Percentiles rank a stretch among this genome's conserved stretches.
Evolutionary conservation across 2,113 vertebrate genomes (phyloP).

Genomic region (Chlamydotis undulata): DNA sequence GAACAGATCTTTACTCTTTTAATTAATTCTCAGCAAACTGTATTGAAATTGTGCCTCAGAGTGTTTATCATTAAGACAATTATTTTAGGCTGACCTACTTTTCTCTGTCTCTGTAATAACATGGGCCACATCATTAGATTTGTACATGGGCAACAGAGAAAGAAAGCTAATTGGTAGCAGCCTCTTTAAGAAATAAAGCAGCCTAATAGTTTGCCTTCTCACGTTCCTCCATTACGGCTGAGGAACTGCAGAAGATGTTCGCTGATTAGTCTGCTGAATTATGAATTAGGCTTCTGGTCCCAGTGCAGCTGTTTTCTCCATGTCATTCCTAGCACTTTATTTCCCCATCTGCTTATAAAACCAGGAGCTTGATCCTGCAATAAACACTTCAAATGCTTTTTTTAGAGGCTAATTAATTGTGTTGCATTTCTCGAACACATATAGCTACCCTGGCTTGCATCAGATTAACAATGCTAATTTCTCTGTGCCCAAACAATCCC

Average conservation of each 20-base stretch:
- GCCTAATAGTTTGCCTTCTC: conserved; percentile 75
- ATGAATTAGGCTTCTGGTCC: conserved; percentile 82
- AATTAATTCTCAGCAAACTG: conserved; percentile 28
- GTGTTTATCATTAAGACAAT: conserved; percentile 59
- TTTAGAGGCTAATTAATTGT: conserved; percentile 81
- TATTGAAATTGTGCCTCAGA: background rate
- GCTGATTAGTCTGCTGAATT: conserved; percentile 85
- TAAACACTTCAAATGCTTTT: conserved; percentile 81
- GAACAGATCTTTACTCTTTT: background rate
- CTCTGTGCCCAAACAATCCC: background rate
- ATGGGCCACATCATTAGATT: conserved; percentile 37
- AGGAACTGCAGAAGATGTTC: conserved; percentile 77
- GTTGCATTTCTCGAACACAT: conserved; percentile 75
- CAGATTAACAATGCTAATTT: conserved; percentile 71
- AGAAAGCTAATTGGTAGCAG: conserved; percentile 60
- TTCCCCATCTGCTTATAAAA: conserved; percentile 84
- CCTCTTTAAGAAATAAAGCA: conserved; percentile 52
- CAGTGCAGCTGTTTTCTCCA: conserved; percentile 79
- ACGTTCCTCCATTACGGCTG: conserved; percentile 73
- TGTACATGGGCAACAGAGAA: conserved; percentile 7
- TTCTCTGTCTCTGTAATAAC: conserved; percentile 36
- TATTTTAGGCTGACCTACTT: conserved; percentile 68
- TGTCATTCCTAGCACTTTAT: conserved; percentile 80
- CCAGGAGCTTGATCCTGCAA: conserved; percentile 78
- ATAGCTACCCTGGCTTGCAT: conserved; percentile 55